Conservation (phyloP, 2,797 vertebrate species). For the Phataginus tricuspis region DNA sequence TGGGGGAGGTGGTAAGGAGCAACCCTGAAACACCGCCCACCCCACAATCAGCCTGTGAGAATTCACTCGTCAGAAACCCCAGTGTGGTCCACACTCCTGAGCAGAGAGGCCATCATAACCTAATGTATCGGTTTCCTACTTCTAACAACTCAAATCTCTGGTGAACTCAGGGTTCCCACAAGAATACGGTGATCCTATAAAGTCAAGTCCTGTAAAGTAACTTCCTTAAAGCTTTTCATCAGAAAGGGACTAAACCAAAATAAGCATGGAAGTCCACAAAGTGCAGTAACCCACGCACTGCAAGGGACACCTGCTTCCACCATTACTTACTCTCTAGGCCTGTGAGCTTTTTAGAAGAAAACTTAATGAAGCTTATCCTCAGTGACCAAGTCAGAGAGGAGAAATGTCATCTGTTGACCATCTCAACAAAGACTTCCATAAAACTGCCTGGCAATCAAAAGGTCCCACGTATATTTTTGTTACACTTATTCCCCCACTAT, state of each 20-base stretch:
- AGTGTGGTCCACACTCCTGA: slow-evolving; percentile 62
- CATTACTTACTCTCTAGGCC: neutral
- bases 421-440: neutral
- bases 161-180: slow-evolving; percentile 2
- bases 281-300: neutral
- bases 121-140: neutral
- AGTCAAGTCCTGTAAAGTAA: neutral
- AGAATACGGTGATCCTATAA: neutral
- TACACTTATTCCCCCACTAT: neutral
- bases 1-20: neutral
- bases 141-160: neutral
- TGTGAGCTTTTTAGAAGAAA: neutral
- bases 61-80: slow-evolving; percentile 15
- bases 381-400: neutral
- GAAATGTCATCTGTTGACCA: neutral
- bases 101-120: neutral
- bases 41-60: slow-evolving; percentile 7
- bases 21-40: neutral
- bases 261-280: neutral
- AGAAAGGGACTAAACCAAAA: slow-evolving; percentile 18
- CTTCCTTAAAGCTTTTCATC: neutral
- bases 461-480: neutral
- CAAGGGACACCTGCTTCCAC: neutral
- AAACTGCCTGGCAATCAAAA: neutral
- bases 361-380: neutral